These are phyloP conservation scores for Drosophila dives DNA, from an alignment of 2,888 invertebrate species.

Conservation along the genomic window DNA sequence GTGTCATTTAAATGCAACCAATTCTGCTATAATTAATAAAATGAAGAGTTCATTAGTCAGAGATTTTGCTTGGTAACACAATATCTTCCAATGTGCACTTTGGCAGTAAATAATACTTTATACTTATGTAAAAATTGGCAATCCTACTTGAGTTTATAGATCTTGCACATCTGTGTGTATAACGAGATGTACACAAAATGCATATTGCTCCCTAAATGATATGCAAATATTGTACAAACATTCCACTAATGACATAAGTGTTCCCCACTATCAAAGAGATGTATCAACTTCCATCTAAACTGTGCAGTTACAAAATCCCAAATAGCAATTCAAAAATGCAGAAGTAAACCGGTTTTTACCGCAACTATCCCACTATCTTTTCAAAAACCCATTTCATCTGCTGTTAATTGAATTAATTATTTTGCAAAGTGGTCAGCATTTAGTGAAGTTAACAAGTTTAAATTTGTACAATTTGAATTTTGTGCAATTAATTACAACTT, in stretches of 20 bases:
- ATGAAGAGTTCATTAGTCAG: background rate
- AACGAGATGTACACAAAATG: background rate
- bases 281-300: constrained; percentile 16
- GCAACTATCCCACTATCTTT: constrained; percentile 41
- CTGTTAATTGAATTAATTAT: constrained; percentile 38
- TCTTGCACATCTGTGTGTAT: background rate
- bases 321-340: background rate
- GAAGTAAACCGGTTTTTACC: constrained; percentile 33
- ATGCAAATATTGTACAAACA: constrained; percentile 36
- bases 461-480: constrained; percentile 18
- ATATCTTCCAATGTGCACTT: background rate
- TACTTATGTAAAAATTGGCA: background rate
- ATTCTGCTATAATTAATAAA: background rate
- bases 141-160: background rate
- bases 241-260: constrained; percentile 32
- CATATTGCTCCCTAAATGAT: constrained; percentile 2
- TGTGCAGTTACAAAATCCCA: constrained; percentile 29
- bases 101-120: background rate
- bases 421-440: constrained; percentile 34
- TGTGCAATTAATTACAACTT: constrained; percentile 1
- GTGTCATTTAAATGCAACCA: background rate
- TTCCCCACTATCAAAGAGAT: constrained; percentile 31
- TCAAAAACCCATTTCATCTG: constrained; percentile 37
- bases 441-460: constrained; percentile 9
- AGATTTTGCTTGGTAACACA: background rate